Evolutionary conservation across 2,113 vertebrate genomes (phyloP), one percentile per base, ranked within the genome.

Genomic region (Sapajus apella): DNA sequence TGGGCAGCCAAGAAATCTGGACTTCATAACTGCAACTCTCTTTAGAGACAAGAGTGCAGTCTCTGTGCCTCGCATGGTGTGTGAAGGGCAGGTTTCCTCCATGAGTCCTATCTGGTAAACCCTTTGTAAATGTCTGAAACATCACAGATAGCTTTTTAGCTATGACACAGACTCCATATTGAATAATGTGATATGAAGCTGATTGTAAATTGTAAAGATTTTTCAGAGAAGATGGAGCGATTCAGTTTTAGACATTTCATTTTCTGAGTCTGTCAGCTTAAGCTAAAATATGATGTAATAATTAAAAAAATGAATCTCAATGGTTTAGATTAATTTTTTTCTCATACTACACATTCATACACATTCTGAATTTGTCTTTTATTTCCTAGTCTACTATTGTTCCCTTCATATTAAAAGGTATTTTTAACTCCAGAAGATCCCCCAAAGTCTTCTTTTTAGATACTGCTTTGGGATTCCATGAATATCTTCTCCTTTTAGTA

Each of bases 1-100:
- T 1, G 3, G 45, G 32, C 1, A 32, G 13, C 5, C 1, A 1
- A 17, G 70, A 21, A 14, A 11, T 13, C 23, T 2, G 6, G 3
- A 32, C 11, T n/a, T 47, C 27, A 6, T 17, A n/a, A 37, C 12
- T 27, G 32, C 2, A 8, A 1, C 21, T n/a, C 37, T 45, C 52
- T 43, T 16, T 20, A 58, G 35, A 58, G n/a, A 50, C 37, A 11
- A 37, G 32, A 35, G 27, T 1, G 2, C 4, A 18, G 12, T 18
- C 18, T 25, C 47, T 47, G 1, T 6, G 4, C 7, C 27, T 56
- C n/a, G 20, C 2, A 37, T 1, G 16, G 16, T 68, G 32, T 3
- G 14, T 5, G 35, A 5, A 80, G 4, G 5, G 12, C 17, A 32
- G 16, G 14, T n/a, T 20, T 56, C 7, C 21, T 23, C 3, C 7